These are phyloP conservation scores for Maconellicoccus hirsutus DNA, from an alignment of 1,140 invertebrate species.

Conservation along the genomic window DNA sequence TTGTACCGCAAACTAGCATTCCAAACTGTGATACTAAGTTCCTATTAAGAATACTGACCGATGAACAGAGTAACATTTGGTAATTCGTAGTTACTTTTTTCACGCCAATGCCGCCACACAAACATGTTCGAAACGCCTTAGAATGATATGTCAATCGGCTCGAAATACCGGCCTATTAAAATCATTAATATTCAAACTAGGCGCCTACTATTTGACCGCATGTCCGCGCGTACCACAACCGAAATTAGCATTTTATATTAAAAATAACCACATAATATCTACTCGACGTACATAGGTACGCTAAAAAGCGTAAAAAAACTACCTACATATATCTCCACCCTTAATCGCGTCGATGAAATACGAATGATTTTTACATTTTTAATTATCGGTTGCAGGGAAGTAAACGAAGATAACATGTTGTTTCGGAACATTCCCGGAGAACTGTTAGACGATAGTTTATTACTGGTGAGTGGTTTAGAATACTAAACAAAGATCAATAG, in stretches of 20 bases:
- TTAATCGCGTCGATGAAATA: conserved; percentile 3
- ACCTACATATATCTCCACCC: background rate
- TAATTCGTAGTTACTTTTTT: conserved; percentile 33
- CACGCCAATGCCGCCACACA: background rate
- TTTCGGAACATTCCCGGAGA: conserved; percentile 50
- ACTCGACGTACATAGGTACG: background rate
- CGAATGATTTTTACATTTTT: conserved; percentile 20
- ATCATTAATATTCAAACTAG: background rate
- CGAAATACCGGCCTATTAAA: background rate
- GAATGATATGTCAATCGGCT: background rate
- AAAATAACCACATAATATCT: background rate
- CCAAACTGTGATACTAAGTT: conserved; percentile 58
- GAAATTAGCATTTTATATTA: background rate
- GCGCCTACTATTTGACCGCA: no score
- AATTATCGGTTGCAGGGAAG: conserved; percentile 43
- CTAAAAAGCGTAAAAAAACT: background rate
- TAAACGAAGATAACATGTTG: conserved; percentile 62
- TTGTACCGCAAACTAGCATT: conserved; percentile 60
- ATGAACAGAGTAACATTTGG: conserved; percentile 62
- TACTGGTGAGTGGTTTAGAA: conserved; percentile 34
- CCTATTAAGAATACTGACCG: conserved; percentile 54
- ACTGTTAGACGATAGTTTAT: conserved; percentile 42
- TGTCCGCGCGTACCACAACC: background rate
- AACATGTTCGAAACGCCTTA: background rate
- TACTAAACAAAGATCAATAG: background rate